Conservation (phyloP, 2,797 vertebrate genomes). For the Euphonia xanthogaster region DNA sequence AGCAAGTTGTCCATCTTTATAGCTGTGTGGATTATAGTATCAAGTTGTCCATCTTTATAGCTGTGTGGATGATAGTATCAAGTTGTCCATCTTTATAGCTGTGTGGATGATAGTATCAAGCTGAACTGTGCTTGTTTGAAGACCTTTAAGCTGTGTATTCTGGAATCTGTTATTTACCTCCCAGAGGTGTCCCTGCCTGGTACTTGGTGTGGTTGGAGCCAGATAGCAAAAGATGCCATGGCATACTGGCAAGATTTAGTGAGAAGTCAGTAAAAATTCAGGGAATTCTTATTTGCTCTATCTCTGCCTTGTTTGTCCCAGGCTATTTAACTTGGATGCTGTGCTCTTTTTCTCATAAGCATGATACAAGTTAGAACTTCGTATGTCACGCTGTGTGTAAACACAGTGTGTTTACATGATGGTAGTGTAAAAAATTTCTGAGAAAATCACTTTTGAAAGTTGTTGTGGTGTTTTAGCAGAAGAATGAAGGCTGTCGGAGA, state of each 20-base stretch:
- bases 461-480: background rate
- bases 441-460: background rate
- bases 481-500: background rate
- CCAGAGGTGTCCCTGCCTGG: background rate
- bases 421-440: background rate
- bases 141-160: background rate
- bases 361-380: background rate
- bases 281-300: background rate
- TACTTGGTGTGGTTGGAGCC: background rate
- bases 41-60: no score
- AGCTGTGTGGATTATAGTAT: background rate
- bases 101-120: background rate
- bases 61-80: background rate
- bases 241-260: background rate
- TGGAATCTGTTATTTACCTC: background rate
- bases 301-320: background rate
- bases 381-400: fast-evolving
- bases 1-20: background rate
- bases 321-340: background rate
- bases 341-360: background rate
- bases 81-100: background rate
- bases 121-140: background rate
- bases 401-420: background rate
- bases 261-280: background rate
- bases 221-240: background rate